Conservation (phyloP, 2,113 vertebrate species). For the Corythaeola cristata region DNA sequence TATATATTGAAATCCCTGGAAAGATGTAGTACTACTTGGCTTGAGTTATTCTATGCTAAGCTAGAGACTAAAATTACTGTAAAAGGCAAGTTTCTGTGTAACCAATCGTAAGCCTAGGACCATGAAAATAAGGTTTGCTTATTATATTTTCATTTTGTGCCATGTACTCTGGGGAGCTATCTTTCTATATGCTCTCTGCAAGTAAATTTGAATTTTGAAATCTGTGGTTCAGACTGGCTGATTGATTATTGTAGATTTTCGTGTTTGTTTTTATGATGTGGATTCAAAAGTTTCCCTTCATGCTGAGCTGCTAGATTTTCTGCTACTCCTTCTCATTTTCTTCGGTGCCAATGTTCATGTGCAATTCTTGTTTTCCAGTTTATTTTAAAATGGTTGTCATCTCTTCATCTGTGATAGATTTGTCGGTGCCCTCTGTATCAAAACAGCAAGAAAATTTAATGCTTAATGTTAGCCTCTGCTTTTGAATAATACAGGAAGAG, state of each 20-base stretch:
- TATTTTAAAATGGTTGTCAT: neutral
- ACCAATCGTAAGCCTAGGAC: neutral
- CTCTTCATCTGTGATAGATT: neutral
- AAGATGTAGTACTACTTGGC: neutral
- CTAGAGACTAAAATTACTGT: neutral
- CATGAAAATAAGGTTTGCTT: neutral
- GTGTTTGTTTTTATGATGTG: neutral
- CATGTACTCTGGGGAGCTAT: fast-evolving
- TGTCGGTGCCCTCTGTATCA: neutral
- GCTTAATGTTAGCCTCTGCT: neutral
- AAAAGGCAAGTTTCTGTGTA: neutral
- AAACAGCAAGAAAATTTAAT: neutral
- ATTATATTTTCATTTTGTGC: neutral
- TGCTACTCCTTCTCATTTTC: neutral
- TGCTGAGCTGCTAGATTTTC: neutral
- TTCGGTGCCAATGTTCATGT: neutral
- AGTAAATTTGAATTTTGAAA: neutral
- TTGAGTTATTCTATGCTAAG: neutral
- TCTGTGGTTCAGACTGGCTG: neutral
- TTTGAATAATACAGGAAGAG: neutral
- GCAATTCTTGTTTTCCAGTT: neutral
- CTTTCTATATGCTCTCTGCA: neutral
- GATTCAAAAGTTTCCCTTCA: neutral
- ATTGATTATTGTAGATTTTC: neutral
- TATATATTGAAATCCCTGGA: conserved; percentile 7